Conservation (phyloP, 1,140 invertebrate genomes). For the Antheraea mylitta region DNA sequence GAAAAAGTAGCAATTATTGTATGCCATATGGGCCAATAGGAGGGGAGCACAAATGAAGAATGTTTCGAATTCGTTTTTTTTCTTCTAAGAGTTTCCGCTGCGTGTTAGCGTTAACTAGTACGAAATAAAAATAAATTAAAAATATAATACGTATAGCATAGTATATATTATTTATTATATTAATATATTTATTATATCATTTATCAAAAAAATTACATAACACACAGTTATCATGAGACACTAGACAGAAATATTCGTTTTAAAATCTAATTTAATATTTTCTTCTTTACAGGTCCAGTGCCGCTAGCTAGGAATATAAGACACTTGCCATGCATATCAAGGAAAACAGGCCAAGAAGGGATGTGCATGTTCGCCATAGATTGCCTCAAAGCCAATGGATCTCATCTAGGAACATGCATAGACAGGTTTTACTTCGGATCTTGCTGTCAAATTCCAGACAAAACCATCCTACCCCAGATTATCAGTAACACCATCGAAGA, state of each 20-base stretch:
- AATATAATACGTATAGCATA: no score
- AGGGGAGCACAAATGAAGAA: no score
- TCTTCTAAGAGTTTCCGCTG: not conserved
- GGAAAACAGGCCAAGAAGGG: conserved; percentile 87
- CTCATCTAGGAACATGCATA: conserved; percentile 93
- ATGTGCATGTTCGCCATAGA: conserved; percentile 97
- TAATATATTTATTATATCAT: no score
- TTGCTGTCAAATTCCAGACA: conserved; percentile 87
- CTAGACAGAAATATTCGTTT: no score
- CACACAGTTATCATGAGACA: no score
- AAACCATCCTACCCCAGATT: conserved; percentile 67
- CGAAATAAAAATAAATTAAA: no score
- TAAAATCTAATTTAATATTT: not conserved
- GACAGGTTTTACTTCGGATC: conserved; percentile 95
- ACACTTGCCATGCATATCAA: conserved; percentile 91
- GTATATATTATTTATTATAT: no score
- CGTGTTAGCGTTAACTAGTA: not conserved
- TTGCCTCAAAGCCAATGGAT: conserved; percentile 94
- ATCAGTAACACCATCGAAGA: conserved; percentile 72
- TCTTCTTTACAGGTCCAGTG: conserved; percentile 69
- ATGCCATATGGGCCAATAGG: no score
- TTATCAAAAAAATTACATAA: no score
- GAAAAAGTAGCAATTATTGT: no score
- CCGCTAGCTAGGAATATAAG: conserved; percentile 89
- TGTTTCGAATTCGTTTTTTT: not conserved